Percentiles rank a stretch among this genome's conserved stretches.
phyloP scores from a whole-genome alignment of 2,888 invertebrate genomes.

The Acanthoscelides obtectus region DNA sequence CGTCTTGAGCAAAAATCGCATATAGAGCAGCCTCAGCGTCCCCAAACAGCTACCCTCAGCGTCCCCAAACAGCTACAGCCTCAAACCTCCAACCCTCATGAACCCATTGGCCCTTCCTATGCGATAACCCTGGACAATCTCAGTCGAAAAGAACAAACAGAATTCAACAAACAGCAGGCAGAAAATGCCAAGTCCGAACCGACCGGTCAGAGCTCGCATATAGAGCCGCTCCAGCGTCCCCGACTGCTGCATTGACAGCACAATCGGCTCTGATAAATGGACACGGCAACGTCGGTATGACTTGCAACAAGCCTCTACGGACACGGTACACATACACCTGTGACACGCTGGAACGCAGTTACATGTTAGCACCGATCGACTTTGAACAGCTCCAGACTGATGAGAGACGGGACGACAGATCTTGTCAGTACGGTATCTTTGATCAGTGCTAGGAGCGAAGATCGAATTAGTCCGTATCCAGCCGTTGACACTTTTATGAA shows the following conservation, averaged over 20 bases:
- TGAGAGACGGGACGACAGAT: neutral
- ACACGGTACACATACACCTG: conserved; percentile 11
- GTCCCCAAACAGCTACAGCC: too few species aligned
- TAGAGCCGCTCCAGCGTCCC: neutral
- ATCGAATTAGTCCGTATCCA: too few species aligned
- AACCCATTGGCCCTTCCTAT: neutral
- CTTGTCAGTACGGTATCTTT: neutral
- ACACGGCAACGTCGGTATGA: conserved; percentile 32
- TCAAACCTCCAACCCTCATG: too few species aligned
- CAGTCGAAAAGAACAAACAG: conserved; percentile 5
- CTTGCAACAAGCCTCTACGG: conserved; percentile 32
- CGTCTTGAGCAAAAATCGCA: too few species aligned
- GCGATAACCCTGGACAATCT: neutral
- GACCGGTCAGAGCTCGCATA: neutral
- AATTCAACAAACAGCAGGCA: conserved; percentile 5
- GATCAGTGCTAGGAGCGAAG: neutral
- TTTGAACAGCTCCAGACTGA: neutral
- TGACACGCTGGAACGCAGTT: neutral
- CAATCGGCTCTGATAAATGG: conserved; percentile 40
- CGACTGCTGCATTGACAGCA: conserved; percentile 35
- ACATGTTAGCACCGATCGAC: neutral
- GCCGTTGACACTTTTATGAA: too few species aligned
- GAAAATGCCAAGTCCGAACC: neutral
- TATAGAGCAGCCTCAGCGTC: too few species aligned
- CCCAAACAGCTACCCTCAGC: too few species aligned